Percentiles rank a stretch among this genome's conserved stretches.
phyloP scores from a whole-genome alignment of 1,140 invertebrate genomes.

The Drosophila biarmipes region DNA sequence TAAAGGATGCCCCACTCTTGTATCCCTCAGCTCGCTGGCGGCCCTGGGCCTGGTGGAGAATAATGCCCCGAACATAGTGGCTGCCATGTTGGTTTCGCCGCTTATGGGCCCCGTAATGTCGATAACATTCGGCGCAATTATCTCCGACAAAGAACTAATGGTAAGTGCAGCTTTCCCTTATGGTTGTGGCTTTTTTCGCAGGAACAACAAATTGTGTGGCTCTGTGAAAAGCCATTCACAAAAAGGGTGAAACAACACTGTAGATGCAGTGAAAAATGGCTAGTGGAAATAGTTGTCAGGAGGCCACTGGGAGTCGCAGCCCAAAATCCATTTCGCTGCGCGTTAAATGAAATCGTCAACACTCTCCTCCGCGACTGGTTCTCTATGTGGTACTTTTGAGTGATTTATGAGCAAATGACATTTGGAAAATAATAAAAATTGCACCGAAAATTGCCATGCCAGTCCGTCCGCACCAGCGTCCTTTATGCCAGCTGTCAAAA shows the following conservation, averaged over 20 bases:
- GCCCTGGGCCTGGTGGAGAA: constrained; percentile 87
- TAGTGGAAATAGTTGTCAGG: constrained; percentile 14
- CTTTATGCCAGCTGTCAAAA: constrained; percentile 49
- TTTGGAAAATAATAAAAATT: constrained; percentile 73
- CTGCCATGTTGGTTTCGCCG: constrained; percentile 94
- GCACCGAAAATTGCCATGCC: constrained; percentile 57
- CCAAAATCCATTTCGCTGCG: constrained; percentile 27
- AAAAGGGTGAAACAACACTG: constrained; percentile 1
- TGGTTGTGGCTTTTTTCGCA: constrained; percentile 23
- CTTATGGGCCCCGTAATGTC: constrained; percentile 95
- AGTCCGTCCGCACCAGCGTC: constrained; percentile 10
- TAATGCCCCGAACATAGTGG: constrained; percentile 91
- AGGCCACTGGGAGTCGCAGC: too few species aligned
- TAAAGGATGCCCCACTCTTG: constrained; percentile 4
- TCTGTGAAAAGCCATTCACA: constrained; percentile 33
- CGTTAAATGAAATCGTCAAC: constrained; percentile 63
- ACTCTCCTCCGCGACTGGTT: constrained; percentile 6
- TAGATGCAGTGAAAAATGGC: constrained; percentile 39
- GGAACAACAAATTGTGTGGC: constrained; percentile 7
- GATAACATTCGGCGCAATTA: constrained; percentile 92
- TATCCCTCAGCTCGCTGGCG: constrained; percentile 85
- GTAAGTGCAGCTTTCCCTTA: constrained; percentile 69
- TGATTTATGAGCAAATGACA: constrained; percentile 75
- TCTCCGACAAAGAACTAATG: constrained; percentile 88
- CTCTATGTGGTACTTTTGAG: constrained; percentile 40